Base-by-base conservation (phyloP, 2,797 vertebrate species). In the Falco berigora region DNA sequence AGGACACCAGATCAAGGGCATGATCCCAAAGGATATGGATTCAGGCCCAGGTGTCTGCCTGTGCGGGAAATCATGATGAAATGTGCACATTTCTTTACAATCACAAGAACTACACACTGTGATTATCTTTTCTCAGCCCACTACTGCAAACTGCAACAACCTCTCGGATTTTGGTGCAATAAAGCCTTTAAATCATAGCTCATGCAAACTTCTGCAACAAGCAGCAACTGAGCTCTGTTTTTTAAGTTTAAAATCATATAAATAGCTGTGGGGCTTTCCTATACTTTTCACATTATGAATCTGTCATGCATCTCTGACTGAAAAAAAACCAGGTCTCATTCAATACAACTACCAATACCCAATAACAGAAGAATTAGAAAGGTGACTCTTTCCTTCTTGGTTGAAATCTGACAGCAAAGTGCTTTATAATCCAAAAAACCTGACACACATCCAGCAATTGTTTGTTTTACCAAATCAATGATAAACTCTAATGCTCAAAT, bases 81-180 rank as follows among this genome's bases (percentile, higher is more conserved):
- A 90, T 4, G 22, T 4, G 20, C 34, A 71, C 34, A 27, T 72
- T 77, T 75, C 87, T 62, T 68, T 23, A 87, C 64, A 79, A 40
- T 40, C 44, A 32, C 53, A 90, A 77, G 68, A 88, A 55, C 44
- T 61, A 18, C 59, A 76, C n/a, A 24, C 52, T 25, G 28, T 42
- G 72, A 94, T 90, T 92, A 82, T 50, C 72, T 85, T 78, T 66
- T 58, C 38, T 69, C 85, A 89, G 74, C 73, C 32, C 25, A n/a
- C 46, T 72, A 42, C 14, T 94, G 69, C 67, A 92, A 94, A 71
- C 62, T 68, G 38, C 55, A 83, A 30, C 24, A 82, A 86, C 46
- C 69, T 90, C 68, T 55, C 46, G 62, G 85, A 94, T 89, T 96
- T 88, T 72, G 56, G 38, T 81, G 90, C 75, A 95, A 80, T 76